Evolutionary conservation across 2,113 vertebrate species (phyloP).

Genomic region (Eupsittula cactorum): DNA sequence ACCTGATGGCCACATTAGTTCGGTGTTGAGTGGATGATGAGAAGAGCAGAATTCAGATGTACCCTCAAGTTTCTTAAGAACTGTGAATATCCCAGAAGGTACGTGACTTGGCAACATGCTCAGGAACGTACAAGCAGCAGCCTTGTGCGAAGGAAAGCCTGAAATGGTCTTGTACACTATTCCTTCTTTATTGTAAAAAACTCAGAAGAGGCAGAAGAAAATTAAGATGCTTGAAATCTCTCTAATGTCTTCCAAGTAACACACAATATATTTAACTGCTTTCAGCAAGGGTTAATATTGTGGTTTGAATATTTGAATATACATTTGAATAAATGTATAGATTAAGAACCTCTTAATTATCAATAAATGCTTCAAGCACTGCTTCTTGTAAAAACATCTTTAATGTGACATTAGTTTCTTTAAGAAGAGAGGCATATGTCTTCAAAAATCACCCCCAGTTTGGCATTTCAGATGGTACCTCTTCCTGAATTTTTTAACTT

Average conservation of each 20-base stretch:
- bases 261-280: neutral
- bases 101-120: fast-evolving
- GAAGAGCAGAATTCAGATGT: neutral
- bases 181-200: neutral
- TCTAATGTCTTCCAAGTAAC: neutral
- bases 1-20: neutral
- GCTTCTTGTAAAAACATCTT: neutral
- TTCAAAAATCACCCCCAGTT: neutral
- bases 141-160: neutral
- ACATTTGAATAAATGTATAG: neutral
- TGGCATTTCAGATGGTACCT: neutral
- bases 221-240: neutral
- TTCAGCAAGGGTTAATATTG: neutral
- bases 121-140: neutral
- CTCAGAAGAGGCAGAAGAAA: neutral
- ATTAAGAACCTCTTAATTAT: neutral
- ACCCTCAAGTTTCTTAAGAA: neutral
- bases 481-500: neutral
- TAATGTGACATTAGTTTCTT: neutral
- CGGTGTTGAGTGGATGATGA: neutral
- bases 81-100: neutral
- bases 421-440: neutral
- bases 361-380: neutral
- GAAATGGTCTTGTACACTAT: neutral
- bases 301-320: too few relatives aligned